Evolutionary conservation across 2,797 vertebrate species (phyloP).

Genomic region (Orestias chungarensis): DNA sequence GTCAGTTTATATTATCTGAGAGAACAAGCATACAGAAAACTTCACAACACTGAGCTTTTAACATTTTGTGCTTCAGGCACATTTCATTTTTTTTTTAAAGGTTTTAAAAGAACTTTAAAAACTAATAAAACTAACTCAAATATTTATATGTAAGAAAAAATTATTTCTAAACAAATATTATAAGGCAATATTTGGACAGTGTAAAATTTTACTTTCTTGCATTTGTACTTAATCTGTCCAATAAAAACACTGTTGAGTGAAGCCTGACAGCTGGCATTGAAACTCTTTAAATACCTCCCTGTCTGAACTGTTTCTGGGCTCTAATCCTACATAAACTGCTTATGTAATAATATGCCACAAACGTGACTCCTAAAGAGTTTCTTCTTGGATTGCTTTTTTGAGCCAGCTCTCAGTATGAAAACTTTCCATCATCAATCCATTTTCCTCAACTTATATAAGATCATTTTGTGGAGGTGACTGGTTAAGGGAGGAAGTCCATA

Average conservation of each 20-base stretch:
- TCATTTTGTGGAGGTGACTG: background rate
- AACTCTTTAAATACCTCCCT: background rate
- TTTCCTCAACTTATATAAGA: background rate
- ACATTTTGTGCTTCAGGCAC: too few species aligned
- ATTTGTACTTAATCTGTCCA: background rate
- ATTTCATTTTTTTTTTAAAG: background rate
- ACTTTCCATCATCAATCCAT: background rate
- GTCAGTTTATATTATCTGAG: constrained; percentile 30
- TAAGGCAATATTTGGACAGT: background rate
- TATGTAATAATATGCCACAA: background rate
- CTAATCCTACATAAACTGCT: background rate
- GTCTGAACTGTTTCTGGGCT: background rate
- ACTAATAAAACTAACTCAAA: background rate
- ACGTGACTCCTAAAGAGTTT: background rate
- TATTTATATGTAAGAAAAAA: background rate
- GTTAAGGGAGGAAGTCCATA: background rate
- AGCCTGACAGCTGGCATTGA: background rate
- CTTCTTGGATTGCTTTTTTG: background rate
- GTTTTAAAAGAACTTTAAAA: background rate
- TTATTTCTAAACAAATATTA: background rate
- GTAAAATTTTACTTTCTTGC: background rate
- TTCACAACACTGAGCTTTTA: background rate
- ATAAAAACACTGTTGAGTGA: background rate
- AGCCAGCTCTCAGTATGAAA: background rate
- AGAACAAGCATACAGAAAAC: background rate